Evolutionary conservation across 64 coral and sea anemone species (phyloP), one percentile per base, ranked within the genome.

Genomic region (Dendrophyllia cribrosa): DNA sequence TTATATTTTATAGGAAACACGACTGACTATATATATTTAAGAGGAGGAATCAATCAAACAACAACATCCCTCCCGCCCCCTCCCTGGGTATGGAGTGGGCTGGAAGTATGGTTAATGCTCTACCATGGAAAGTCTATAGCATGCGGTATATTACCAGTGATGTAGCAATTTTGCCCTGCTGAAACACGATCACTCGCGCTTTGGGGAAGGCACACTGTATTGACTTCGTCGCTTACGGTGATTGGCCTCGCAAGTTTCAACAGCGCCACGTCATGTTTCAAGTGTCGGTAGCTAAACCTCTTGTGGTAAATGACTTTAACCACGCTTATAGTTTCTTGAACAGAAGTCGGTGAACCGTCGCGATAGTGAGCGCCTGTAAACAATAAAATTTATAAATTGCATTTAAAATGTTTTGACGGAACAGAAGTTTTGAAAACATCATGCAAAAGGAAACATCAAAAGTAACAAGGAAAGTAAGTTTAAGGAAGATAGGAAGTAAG

Each of bases 301-400:
- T 84, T 58, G 8, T 94, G 93, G 5, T 73, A n/a, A 5, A 77
- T 72, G 16, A 90, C 73, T 21, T 59, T 72, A 12, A 14, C 63
- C 69, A 95, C 93, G 20, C 65, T 81, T 17, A 90, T 95, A 22
- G 67, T 79, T 17, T 94, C 66, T 61, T 90, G 88, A 12, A 86
- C 88, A 25, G 22, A 34, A 20, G 88, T 89, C 56, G 60, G 79
- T 5, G 58, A 43, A 0, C 79, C 87, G 12, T 49, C 55, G 1
- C 72, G 87, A 16, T 49, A 64, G 50, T 89, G 87, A 14, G 72
- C 46, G 44, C 87, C 87, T 89, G 45, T 11, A 78, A 50, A 21
- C 17, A 78, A 9, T 9, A 5, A 48, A 1, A 34, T 34, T 34
- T 34, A 34, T 34, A 34, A 34, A 34, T 34, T 34, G 34, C 34